Percentiles rank a stretch among this genome's conserved stretches.
These are phyloP conservation scores for Hirundo rustica DNA, from an alignment of 2,797 vertebrate species.

Conservation along the genomic window DNA sequence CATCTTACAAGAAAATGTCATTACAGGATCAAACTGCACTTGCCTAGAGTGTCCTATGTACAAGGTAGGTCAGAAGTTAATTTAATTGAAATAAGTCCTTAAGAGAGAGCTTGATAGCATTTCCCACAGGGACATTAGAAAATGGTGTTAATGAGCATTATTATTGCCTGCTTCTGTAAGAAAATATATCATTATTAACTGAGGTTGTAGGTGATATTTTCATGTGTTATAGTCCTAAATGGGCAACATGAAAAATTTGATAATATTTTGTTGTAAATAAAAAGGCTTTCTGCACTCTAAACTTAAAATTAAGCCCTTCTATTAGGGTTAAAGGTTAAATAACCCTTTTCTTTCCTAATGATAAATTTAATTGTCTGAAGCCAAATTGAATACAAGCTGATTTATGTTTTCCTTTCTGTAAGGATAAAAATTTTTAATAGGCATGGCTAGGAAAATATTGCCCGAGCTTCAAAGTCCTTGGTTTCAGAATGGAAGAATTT, in stretches of 20 bases:
- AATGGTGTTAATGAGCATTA: slow-evolving; percentile 69
- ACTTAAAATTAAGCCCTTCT: slow-evolving; percentile 59
- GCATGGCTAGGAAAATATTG: neutral
- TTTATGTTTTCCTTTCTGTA: neutral
- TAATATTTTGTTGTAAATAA: neutral
- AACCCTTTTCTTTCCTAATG: slow-evolving; percentile 63
- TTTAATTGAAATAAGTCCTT: slow-evolving; percentile 75
- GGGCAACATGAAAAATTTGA: slow-evolving; percentile 27
- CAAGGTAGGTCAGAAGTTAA: slow-evolving; percentile 54
- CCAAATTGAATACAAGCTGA: neutral
- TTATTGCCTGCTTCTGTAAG: slow-evolving; percentile 64
- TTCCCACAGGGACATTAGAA: slow-evolving; percentile 71
- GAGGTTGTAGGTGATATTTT: slow-evolving; percentile 47
- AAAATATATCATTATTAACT: slow-evolving; percentile 76
- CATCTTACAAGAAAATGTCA: neutral
- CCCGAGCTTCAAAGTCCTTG: neutral
- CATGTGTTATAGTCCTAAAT: slow-evolving; percentile 21
- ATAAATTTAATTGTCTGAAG: slow-evolving; percentile 62
- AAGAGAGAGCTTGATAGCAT: slow-evolving; percentile 67
- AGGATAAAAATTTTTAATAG: neutral
- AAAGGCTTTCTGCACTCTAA: slow-evolving; percentile 45
- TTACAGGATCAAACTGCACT: neutral
- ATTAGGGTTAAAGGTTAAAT: slow-evolving; percentile 62
- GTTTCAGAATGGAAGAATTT: neutral
- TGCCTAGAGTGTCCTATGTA: slow-evolving; percentile 16